phyloP scores from a whole-genome alignment of 2,113 vertebrate genomes.

The Pristiophorus japonicus region DNA sequence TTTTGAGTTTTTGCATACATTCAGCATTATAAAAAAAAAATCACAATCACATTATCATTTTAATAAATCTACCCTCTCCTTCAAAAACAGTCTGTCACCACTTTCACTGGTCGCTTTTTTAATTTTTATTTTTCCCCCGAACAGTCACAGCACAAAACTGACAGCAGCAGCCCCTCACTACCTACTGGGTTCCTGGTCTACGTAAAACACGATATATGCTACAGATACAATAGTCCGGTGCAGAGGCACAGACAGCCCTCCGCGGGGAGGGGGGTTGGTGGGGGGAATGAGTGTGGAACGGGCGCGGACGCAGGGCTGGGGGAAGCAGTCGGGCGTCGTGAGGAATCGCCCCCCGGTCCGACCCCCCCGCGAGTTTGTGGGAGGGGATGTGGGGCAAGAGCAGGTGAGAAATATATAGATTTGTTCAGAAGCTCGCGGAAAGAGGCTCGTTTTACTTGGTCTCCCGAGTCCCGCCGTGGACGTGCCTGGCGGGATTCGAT shows the following conservation, averaged over 20 bases:
- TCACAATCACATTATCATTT: constrained; percentile 20
- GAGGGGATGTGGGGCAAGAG: no score
- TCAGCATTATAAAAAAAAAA: constrained; percentile 19
- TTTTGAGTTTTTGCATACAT: not conserved
- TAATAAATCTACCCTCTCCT: constrained; percentile 8
- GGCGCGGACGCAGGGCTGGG: no score
- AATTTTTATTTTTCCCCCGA: no score
- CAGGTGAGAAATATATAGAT: not conserved
- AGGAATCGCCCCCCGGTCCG: no score
- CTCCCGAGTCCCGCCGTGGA: no score
- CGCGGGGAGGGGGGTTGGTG: not conserved
- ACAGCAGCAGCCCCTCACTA: not conserved
- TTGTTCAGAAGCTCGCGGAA: not conserved
- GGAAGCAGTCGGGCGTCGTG: no score
- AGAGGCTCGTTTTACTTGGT: not conserved
- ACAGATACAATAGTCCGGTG: not conserved
- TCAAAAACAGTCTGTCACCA: not conserved
- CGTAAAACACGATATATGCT: not conserved
- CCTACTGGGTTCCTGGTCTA: not conserved
- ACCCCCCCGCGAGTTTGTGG: no score
- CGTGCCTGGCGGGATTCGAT: no score
- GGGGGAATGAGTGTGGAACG: no score
- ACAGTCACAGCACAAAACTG: not conserved
- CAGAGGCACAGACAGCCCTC: not conserved
- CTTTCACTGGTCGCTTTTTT: no score